Conservation (phyloP, 1,140 invertebrate species). For the Carposina sasakii region DNA sequence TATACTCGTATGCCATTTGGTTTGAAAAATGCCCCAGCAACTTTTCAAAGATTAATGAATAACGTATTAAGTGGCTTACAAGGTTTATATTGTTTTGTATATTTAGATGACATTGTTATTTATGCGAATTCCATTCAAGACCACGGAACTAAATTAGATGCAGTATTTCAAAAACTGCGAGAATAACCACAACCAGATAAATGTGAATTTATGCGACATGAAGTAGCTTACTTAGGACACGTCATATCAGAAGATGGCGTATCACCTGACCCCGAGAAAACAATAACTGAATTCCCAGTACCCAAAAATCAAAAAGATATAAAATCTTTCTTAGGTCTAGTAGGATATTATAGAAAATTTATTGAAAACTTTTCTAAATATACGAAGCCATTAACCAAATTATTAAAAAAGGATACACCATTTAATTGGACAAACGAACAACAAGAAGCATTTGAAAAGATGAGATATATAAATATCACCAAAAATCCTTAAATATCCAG, state of each 20-base stretch:
- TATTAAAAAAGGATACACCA: neutral
- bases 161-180: conserved; percentile 33
- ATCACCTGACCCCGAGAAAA: too few species aligned
- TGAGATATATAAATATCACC: too few species aligned
- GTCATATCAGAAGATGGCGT: too few species aligned
- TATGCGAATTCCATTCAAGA: conserved; percentile 15
- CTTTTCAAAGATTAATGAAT: conserved; percentile 53
- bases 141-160: neutral
- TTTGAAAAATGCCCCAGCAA: conserved; percentile 19
- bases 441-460: neutral
- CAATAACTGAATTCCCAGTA: conserved; percentile 11
- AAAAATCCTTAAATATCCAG: conserved; percentile 5
- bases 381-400: conserved; percentile 9
- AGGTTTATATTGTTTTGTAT: conserved; percentile 17
- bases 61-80: conserved; percentile 40
- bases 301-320: conserved; percentile 19
- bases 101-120: conserved; percentile 20
- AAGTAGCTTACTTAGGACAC: conserved; percentile 58
- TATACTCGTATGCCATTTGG: conserved; percentile 19
- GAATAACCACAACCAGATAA: conserved; percentile 33
- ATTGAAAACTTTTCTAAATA: conserved; percentile 5
- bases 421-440: neutral
- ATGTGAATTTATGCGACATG: conserved; percentile 24
- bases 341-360: conserved; percentile 9
- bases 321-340: conserved; percentile 14